Percentiles rank a stretch among this genome's conserved stretches.
These are phyloP conservation scores for Aphodius sticticus DNA, from an alignment of 2,888 invertebrate genomes.

Conservation along the genomic window DNA sequence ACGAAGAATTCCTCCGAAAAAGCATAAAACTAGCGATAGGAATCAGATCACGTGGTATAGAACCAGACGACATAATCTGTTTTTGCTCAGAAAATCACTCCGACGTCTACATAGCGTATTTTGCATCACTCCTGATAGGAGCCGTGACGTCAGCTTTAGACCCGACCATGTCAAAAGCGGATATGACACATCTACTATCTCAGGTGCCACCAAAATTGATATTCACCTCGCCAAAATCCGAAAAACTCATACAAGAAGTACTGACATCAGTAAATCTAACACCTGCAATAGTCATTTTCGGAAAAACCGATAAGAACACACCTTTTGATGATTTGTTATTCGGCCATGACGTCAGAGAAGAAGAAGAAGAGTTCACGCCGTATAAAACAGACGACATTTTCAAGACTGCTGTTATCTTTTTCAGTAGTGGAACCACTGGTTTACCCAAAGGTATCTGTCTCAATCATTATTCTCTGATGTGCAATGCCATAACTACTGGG, in stretches of 20 bases:
- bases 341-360: slow-evolving; percentile 17
- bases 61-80: slow-evolving; percentile 59
- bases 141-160: slow-evolving; percentile 50
- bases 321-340: slow-evolving; percentile 30
- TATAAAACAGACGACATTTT: slow-evolving; percentile 26
- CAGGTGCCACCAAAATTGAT: slow-evolving; percentile 44
- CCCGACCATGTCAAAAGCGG: slow-evolving; percentile 44
- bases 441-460: slow-evolving; percentile 47
- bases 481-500: not conserved
- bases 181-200: slow-evolving; percentile 44
- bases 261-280: slow-evolving; percentile 16
- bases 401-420: slow-evolving; percentile 42
- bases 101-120: slow-evolving; percentile 59
- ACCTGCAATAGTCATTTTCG: slow-evolving; percentile 37
- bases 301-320: slow-evolving; percentile 7
- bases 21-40: not conserved
- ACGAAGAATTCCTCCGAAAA: slow-evolving; percentile 21
- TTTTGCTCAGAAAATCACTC: slow-evolving; percentile 61
- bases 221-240: slow-evolving; percentile 35
- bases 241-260: slow-evolving; percentile 31
- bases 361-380: slow-evolving; percentile 39
- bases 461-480: slow-evolving; percentile 35
- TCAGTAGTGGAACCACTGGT: slow-evolving; percentile 48
- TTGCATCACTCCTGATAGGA: slow-evolving; percentile 61
- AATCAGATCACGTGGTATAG: slow-evolving; percentile 17